phyloP scores from a whole-genome alignment of 2,113 vertebrate genomes.

The Sander vitreus region DNA sequence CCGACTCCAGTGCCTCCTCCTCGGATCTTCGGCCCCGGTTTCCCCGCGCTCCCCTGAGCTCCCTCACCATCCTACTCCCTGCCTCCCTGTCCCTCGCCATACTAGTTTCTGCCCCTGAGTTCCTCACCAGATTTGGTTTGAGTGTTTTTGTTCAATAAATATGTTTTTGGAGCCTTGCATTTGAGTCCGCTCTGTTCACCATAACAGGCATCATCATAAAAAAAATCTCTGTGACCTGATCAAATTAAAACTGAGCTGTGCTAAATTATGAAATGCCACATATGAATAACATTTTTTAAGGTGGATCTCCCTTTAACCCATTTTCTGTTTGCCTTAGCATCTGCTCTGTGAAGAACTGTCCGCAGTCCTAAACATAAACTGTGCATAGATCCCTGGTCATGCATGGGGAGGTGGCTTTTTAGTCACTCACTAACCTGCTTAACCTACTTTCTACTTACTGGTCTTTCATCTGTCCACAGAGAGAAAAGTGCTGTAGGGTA shows the following conservation, averaged over 20 bases:
- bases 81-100: no score
- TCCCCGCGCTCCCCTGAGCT: no score
- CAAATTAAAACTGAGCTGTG: neutral
- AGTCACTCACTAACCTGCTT: constrained; percentile 79
- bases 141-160: no score
- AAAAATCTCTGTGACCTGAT: neutral
- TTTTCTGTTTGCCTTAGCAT: constrained; percentile 33
- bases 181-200: no score
- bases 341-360: constrained; percentile 62
- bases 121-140: no score
- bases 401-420: constrained; percentile 68
- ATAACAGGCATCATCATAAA: neutral
- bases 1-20: no score
- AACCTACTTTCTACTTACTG: constrained; percentile 78
- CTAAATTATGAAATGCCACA: neutral
- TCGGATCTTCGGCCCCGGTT: no score
- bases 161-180: no score
- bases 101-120: no score
- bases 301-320: constrained; percentile 9
- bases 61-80: no score
- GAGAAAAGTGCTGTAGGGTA: constrained; percentile 73
- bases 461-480: constrained; percentile 62
- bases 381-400: constrained; percentile 41
- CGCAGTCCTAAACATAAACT: constrained; percentile 66
- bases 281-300: neutral